Evolutionary conservation across 2,888 invertebrate genomes (phyloP), one percentile per base, ranked within the genome.

Genomic region (Andrena fulva): DNA sequence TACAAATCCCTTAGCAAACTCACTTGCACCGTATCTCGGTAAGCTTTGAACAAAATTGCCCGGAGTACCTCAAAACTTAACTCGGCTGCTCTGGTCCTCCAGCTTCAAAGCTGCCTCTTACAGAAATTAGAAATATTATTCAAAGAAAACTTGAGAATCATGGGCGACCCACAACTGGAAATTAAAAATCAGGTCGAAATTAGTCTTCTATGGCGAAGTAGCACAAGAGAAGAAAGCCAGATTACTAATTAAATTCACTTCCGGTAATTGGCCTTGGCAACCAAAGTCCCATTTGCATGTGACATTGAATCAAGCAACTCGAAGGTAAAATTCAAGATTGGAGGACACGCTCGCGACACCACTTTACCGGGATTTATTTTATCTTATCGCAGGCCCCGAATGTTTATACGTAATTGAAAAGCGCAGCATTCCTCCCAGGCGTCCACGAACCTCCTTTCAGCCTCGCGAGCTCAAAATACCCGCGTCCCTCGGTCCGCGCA

Each of bases 371-470:
- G 42, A 20, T 69, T 31, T 35, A 69, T 50, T 85, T 87, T 85
- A 87, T 87, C 87, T 87, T 87, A 85, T 87, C 87, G 74, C 50
- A 50, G 29, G 59, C 74, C 77, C 71, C 79, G 82, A 82, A 71
- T 77, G 80, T 80, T 77, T 85, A 77, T 74, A 77, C 67, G 63
- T 72, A 82, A 82, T 80, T 85, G 54, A 29, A 85, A 69, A 77
- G 72, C 56, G 52, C 77, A 68, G 66, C 71, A 71, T 71, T 60
- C 69, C 66, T 52, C n/a, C 31, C 16, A 62, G 52, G 48, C 42
- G 59, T 1, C 29, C 70, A 33, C 75, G 52, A 69, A 59, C 60
- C 48, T 31, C n/a, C n/a, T 31, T 20, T 48, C 63, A 33, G 12
- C 20, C 31, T 27, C 35, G 24, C 54, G 35, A 68, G 54, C 35